Percentiles rank a stretch among this genome's conserved stretches.
Conservation (phyloP, 2,888 invertebrate species). For the Coleophora deauratella region DNA sequence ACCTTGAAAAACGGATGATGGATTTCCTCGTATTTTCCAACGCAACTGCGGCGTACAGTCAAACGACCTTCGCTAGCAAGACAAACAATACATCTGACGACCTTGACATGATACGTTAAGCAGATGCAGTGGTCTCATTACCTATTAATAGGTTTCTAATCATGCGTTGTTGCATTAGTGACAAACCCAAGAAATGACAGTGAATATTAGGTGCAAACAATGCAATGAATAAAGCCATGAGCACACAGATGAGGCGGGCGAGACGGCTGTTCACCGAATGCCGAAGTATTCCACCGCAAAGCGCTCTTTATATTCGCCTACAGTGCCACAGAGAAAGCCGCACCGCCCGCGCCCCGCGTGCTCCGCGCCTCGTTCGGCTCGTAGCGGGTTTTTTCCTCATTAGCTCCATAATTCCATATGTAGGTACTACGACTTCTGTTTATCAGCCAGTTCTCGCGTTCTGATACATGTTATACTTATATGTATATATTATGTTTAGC, state of each 20-base stretch:
- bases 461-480: slow-evolving; percentile 41
- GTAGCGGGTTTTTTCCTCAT: slow-evolving; percentile 73
- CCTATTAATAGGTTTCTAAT: slow-evolving; percentile 55
- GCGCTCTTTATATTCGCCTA: slow-evolving; percentile 68
- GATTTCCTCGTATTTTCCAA: slow-evolving; percentile 72
- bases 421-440: slow-evolving; percentile 52
- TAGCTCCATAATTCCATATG: slow-evolving; percentile 61
- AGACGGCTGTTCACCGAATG: slow-evolving; percentile 73
- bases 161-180: slow-evolving; percentile 55
- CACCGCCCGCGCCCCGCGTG: slow-evolving; percentile 49
- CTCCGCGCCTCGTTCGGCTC: slow-evolving; percentile 43
- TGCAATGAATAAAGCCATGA: slow-evolving; percentile 45
- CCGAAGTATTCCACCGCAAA: slow-evolving; percentile 64
- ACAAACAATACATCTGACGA: slow-evolving; percentile 67
- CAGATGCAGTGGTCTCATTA: slow-evolving; percentile 58
- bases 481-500: slow-evolving; percentile 16
- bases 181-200: slow-evolving; percentile 40
- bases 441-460: slow-evolving; percentile 54
- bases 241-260: slow-evolving; percentile 58
- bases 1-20: slow-evolving; percentile 60
- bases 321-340: slow-evolving; percentile 67
- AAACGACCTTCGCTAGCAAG: slow-evolving; percentile 61
- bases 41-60: slow-evolving; percentile 46
- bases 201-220: slow-evolving; percentile 44
- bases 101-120: slow-evolving; percentile 65